These are phyloP conservation scores for Eupelmus urozonus DNA, from an alignment of 2,888 invertebrate species.

Conservation along the genomic window DNA sequence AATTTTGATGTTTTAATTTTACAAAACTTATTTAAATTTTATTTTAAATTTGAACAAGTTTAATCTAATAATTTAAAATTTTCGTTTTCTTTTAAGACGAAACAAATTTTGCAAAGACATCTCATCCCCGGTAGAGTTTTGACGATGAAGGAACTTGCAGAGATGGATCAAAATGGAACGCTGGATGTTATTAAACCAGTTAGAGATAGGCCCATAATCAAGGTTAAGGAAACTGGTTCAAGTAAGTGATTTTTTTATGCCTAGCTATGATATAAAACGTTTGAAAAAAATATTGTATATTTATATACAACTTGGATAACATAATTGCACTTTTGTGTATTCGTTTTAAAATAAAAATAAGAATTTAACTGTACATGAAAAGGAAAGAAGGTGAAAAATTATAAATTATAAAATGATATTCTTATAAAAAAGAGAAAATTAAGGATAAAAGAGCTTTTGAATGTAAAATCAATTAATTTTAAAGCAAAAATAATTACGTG, in stretches of 20 bases:
- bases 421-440: neutral
- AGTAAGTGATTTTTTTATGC: slow-evolving; percentile 79
- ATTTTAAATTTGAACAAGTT: too few species aligned
- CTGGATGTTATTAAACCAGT: slow-evolving; percentile 78
- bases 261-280: too few species aligned
- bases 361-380: slow-evolving; percentile 45
- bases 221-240: slow-evolving; percentile 87
- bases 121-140: slow-evolving; percentile 89
- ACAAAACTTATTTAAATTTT: too few species aligned
- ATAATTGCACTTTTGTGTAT: too few species aligned
- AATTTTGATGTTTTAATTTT: neutral
- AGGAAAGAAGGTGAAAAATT: slow-evolving; percentile 36
- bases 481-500: slow-evolving; percentile 23
- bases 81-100: slow-evolving; percentile 79
- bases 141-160: slow-evolving; percentile 88
- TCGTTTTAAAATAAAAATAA: too few species aligned
- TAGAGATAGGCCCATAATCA: slow-evolving; percentile 85
- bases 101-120: slow-evolving; percentile 91
- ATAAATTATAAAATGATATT: neutral
- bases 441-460: slow-evolving; percentile 22
- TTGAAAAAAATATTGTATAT: too few species aligned
- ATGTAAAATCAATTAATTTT: neutral
- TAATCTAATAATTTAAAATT: neutral
- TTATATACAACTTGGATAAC: too few species aligned
- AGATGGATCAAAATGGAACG: slow-evolving; percentile 83